These are phyloP conservation scores for Agriotes lineatus DNA, from an alignment of 2,888 invertebrate genomes.

Conservation along the genomic window DNA sequence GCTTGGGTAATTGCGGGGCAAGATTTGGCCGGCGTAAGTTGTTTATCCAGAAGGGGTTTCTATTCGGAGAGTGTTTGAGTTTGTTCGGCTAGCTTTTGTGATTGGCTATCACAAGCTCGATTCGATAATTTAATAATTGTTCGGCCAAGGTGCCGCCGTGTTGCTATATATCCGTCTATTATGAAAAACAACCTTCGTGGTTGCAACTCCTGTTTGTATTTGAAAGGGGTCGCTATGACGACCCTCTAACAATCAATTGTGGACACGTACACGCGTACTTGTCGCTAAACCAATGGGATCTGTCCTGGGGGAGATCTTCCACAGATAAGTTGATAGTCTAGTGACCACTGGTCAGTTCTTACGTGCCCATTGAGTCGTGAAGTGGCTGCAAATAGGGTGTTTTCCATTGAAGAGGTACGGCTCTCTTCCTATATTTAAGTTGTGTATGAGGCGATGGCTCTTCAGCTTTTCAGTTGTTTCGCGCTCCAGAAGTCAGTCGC, in stretches of 20 bases:
- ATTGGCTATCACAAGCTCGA: background rate
- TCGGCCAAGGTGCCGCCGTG: slow-evolving; percentile 12
- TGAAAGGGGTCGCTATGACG: slow-evolving; percentile 60
- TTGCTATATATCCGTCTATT: slow-evolving; percentile 30
- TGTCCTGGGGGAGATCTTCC: slow-evolving; percentile 59
- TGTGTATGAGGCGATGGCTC: background rate
- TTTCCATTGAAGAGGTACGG: slow-evolving; percentile 36
- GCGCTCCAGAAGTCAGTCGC: background rate
- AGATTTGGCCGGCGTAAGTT: no score
- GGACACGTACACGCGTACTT: slow-evolving; percentile 63
- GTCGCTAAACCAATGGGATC: slow-evolving; percentile 57
- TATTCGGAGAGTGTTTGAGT: background rate
- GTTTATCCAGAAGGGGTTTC: no score
- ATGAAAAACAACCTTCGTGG: slow-evolving; percentile 39
- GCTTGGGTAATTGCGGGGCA: no score
- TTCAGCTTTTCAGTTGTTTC: background rate
- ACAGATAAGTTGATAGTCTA: slow-evolving; percentile 63
- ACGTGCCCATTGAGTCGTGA: slow-evolving; percentile 55
- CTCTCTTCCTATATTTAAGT: slow-evolving; percentile 19
- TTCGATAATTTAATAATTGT: slow-evolving; percentile 37
- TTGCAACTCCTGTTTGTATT: slow-evolving; percentile 61
- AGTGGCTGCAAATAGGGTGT: slow-evolving; percentile 41
- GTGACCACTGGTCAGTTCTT: slow-evolving; percentile 64
- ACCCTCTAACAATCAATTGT: slow-evolving; percentile 65
- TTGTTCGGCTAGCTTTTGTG: background rate